A percentile compares a stretch with the other conserved stretches of the same genome.
Evolutionary conservation across 2,797 vertebrate genomes (phyloP).

Genomic region (Danio choprae): DNA sequence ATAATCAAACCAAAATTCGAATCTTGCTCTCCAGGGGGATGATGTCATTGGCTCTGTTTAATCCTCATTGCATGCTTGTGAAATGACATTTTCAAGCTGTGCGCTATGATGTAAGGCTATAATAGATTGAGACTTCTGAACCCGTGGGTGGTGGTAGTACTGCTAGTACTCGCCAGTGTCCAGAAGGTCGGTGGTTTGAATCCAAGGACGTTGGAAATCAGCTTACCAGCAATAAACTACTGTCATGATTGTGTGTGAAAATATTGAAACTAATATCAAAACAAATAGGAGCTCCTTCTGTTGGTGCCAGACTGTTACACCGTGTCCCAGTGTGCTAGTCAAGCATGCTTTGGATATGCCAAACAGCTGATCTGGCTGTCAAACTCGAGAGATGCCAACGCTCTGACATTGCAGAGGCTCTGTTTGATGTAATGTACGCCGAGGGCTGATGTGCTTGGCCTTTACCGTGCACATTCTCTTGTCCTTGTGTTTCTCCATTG

Average conservation of each 20-base stretch:
- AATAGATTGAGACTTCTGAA: conserved; percentile 23
- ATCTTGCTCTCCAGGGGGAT: background rate
- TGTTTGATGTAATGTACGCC: conserved; percentile 10
- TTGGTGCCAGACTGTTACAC: conserved; percentile 1
- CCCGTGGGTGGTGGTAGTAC: background rate
- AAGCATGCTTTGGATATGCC: conserved; percentile 11
- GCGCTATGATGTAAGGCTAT: conserved; percentile 12
- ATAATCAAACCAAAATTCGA: background rate
- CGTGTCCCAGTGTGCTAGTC: conserved; percentile 3
- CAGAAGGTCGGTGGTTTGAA: conserved; percentile 20
- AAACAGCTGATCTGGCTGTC: conserved; percentile 36
- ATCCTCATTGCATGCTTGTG: conserved; percentile 2
- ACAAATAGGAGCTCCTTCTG: background rate
- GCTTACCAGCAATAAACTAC: background rate
- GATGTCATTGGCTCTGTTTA: conserved; percentile 18
- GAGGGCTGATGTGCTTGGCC: conserved; percentile 17
- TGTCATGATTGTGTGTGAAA: background rate
- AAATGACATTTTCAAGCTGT: conserved; percentile 30
- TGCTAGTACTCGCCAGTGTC: background rate
- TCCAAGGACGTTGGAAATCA: background rate
- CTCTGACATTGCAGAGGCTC: conserved; percentile 28
- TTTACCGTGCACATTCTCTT: conserved; percentile 1
- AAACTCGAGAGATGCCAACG: conserved; percentile 5
- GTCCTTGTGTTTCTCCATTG: conserved; percentile 3
- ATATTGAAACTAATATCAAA: background rate